Base-by-base conservation (phyloP, 1,140 invertebrate species). In the Eurosta solidaginis region DNA sequence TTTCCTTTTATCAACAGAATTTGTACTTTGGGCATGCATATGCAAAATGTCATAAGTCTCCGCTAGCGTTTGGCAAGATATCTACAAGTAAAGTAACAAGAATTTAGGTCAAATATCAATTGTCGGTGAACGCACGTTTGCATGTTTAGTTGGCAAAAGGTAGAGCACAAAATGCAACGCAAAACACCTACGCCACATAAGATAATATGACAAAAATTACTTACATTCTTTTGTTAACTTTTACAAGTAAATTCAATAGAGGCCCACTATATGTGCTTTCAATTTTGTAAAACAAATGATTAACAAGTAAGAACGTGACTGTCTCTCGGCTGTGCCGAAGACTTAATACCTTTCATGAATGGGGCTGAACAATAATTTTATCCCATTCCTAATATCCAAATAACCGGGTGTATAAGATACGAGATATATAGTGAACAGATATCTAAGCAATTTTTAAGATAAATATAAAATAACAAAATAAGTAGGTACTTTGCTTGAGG, bases 21-120 rank as follows among this genome's bases (percentile, higher is more conserved):
- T 3, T n/a, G 40, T 10, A 22, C 59, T n/a, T 68, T 68, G 3
- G 17, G 14, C n/a, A n/a, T n/a, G n/a, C 40, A 40, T 6, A 22
- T 25, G n/a, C 10, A 52, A 52, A 25, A 4, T 22, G 20, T 22
- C n/a, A 25, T 10, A 52, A 52, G 4, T n/a, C 49, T 17, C 33
- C 33, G 4, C 59, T 27, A n/a, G 1, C 33, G 22, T 40, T 68
- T 40, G 33, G 2, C 17, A 22, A 42, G 27, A 17, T 20, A 22
- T 42, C 40, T 68, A n/a, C n/a, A n/a, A n/a, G n/a, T n/a, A 36
- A 68, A 20, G 59, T 20, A 20, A 68, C 59, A 68, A 68, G 27
- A 40, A 68, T 68, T 27, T 68, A 33, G 59, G 59, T 68, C 59
- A 68, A 68, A 29, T 20, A 22, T 29, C n/a, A 40, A 68, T 68